Percentiles rank a stretch among this genome's conserved stretches.
phyloP scores from a whole-genome alignment of 2,113 vertebrate species.

The Amazona guildingii region DNA sequence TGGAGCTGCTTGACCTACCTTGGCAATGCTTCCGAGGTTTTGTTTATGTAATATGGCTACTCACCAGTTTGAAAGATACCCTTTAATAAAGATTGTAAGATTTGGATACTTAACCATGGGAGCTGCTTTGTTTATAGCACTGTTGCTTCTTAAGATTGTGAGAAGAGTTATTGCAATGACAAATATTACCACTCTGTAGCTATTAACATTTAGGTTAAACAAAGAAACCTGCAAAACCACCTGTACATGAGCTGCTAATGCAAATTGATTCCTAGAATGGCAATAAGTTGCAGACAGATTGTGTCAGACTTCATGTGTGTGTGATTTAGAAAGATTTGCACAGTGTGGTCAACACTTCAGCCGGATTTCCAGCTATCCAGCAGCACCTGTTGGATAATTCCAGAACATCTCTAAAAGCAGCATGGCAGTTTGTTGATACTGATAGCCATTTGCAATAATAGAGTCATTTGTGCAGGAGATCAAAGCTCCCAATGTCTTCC shows the following conservation, averaged over 20 bases:
- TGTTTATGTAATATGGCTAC: neutral
- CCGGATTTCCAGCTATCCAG: neutral
- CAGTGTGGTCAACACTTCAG: neutral
- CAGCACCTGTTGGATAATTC: neutral
- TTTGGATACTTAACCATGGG: neutral
- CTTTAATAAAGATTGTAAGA: neutral
- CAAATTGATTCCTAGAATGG: neutral
- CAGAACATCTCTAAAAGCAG: neutral
- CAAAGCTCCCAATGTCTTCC: neutral
- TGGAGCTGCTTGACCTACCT: neutral
- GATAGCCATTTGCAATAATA: neutral
- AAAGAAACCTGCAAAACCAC: neutral
- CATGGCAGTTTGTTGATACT: neutral
- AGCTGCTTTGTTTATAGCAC: neutral
- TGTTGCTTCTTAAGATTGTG: neutral
- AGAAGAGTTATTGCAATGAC: neutral
- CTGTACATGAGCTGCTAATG: neutral
- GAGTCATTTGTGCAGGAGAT: neutral
- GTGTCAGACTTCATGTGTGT: neutral
- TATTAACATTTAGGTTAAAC: neutral
- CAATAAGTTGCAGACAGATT: neutral
- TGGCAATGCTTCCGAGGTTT: neutral
- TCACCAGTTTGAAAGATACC: neutral
- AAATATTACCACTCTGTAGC: neutral
- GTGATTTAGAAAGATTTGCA: neutral